Base-by-base conservation (phyloP, 2,888 invertebrate species). In the Limnephilus auricula region DNA sequence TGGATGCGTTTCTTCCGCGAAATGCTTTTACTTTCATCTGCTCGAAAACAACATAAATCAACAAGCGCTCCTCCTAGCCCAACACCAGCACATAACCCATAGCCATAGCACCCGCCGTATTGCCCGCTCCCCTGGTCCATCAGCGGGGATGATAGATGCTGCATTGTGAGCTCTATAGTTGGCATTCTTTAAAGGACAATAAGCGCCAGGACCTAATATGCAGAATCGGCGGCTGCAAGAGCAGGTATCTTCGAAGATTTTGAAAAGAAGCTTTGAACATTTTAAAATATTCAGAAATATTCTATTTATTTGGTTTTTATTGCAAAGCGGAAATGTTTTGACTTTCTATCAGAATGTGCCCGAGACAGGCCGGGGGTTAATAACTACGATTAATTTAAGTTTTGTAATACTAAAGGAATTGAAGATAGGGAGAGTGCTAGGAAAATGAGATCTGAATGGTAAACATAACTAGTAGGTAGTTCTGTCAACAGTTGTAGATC, bases 21-120 rank as follows among this genome's bases (percentile, higher is more conserved):
- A 92, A 78, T 37, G 92, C 89, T 93, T 92, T 92, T 91, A 92
- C 91, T 91, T 91, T 93, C 92, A 91, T 92, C 92, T 92, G 93
- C 92, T 92, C 89, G 45, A 88, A 91, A 91, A 91, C 90, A 90
- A 90, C 92, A 93, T 93, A 93, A 93, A 93, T 93, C 93, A 92
- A 90, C 79, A 37, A 30, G 90, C 90, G 50, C 79, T 34, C 79
- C n/a, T 86, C 50, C 85, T 86, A 15, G 32, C 82, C 18, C 18
- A 50, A 50, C 18, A 50, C 50, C 50, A 6, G 50, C 25, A 15
- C 1, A 65, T 4, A 25, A 5, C 18, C 13, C 1, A 65, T 4
- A 25, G 18, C 18, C 13, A 50, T 50, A 65, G 50, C 50, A 65
- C 18, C 50, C 50, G 82, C 84, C 90, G 32, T 37, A 80, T n/a